phyloP scores from a whole-genome alignment of 92 coral and sea anemone genomes.

The Phymanthus crucifer region DNA sequence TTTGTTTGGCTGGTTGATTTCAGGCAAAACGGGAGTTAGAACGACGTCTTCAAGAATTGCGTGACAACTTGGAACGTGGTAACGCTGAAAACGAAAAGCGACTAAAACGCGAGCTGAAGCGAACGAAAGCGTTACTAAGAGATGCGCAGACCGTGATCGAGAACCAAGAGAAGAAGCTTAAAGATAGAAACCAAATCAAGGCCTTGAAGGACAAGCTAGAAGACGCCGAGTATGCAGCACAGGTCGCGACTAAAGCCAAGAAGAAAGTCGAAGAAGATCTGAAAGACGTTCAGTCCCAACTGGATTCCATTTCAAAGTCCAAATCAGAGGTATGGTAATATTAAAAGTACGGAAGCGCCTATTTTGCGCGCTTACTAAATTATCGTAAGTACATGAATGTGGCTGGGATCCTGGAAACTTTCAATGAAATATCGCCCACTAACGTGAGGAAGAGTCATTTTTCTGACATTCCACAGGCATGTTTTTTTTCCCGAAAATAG shows the following conservation, averaged over 20 bases:
- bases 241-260: conserved; percentile 72
- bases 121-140: conserved; percentile 87
- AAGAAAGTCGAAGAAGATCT: conserved; percentile 89
- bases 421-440: too few relatives aligned
- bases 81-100: conserved; percentile 72
- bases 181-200: conserved; percentile 81
- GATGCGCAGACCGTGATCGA: conserved; percentile 95
- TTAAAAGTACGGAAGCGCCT: too few relatives aligned
- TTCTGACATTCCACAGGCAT: too few relatives aligned
- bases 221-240: conserved; percentile 80
- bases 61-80: conserved; percentile 81
- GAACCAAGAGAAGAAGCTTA: conserved; percentile 76
- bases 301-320: conserved; percentile 64
- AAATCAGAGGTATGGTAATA: conserved; percentile 74
- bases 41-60: conserved; percentile 83
- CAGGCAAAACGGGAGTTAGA: conserved; percentile 89
- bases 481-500: too few relatives aligned
- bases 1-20: conserved; percentile 22
- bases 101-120: conserved; percentile 88
- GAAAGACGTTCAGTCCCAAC: conserved; percentile 79
- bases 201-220: conserved; percentile 92
- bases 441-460: too few relatives aligned
- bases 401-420: too few relatives aligned
- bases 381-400: too few relatives aligned
- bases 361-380: too few relatives aligned